A percentile compares a stretch with the other conserved stretches of the same genome.
phyloP scores from a whole-genome alignment of 1,140 invertebrate species.

The Antheraea pernyi region DNA sequence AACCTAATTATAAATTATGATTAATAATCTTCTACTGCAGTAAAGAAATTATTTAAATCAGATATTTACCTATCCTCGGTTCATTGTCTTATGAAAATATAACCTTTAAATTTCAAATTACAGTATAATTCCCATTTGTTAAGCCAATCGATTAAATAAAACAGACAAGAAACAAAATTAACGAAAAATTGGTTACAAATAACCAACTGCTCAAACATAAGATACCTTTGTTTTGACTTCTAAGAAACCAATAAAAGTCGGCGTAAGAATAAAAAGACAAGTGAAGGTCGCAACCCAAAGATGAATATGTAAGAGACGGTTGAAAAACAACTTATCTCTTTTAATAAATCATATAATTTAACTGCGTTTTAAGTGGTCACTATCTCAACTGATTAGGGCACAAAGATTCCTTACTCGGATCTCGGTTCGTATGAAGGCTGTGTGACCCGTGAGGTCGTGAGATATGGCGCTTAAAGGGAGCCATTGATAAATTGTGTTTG shows the following conservation, averaged over 20 bases:
- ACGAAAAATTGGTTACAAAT: neutral
- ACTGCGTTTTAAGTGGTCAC: constrained; percentile 14
- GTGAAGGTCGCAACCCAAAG: constrained; percentile 11
- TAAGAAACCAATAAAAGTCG: constrained; percentile 4
- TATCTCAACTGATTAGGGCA: constrained; percentile 14
- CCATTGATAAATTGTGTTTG: constrained; percentile 1
- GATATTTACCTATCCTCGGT: too few species aligned
- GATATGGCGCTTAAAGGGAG: constrained; percentile 5
- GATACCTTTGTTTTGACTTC: constrained; percentile 3
- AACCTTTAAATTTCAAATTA: too few species aligned
- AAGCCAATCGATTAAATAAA: too few species aligned
- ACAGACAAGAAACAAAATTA: neutral
- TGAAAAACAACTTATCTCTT: constrained; percentile 13
- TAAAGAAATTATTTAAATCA: too few species aligned
- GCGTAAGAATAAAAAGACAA: constrained; percentile 8
- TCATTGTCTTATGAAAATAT: too few species aligned
- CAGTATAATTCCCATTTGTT: too few species aligned
- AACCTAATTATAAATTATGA: too few species aligned
- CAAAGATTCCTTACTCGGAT: constrained; percentile 10
- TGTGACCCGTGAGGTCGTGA: constrained; percentile 9
- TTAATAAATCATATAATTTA: constrained; percentile 15
- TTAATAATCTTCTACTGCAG: too few species aligned
- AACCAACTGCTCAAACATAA: neutral
- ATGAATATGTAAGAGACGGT: constrained; percentile 4
- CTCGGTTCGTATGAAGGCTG: constrained; percentile 1